Percentiles rank a stretch among this genome's conserved stretches.
These are phyloP conservation scores for Pomatorhinus ruficollis DNA, from an alignment of 2,113 vertebrate species.

Conservation along the genomic window DNA sequence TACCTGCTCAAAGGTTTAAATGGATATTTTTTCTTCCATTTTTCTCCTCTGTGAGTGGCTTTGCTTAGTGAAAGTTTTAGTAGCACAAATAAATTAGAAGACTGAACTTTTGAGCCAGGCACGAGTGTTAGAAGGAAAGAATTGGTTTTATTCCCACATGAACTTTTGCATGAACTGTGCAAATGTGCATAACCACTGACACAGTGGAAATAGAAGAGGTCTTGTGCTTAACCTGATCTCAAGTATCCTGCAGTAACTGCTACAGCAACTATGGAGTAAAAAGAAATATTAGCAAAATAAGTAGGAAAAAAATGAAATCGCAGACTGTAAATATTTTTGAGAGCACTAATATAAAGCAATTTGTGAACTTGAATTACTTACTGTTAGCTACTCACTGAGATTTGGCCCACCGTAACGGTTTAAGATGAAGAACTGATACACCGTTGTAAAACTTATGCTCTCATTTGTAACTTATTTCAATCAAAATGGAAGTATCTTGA, in stretches of 20 bases:
- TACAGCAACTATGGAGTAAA: neutral
- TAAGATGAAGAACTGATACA: neutral
- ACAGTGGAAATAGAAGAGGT: neutral
- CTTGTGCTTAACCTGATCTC: neutral
- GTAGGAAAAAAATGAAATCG: neutral
- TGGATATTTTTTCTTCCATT: neutral
- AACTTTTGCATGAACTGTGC: neutral
- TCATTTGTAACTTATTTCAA: neutral
- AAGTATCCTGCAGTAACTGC: neutral
- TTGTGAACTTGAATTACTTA: neutral
- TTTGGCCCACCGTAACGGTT: neutral
- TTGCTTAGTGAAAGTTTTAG: neutral
- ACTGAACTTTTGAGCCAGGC: neutral
- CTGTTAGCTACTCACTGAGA: neutral
- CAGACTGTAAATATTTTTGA: neutral
- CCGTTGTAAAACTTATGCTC: fast-evolving
- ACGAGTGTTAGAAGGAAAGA: neutral
- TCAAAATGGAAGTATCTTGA: neutral
- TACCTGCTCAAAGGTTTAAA: neutral
- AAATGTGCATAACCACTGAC: neutral
- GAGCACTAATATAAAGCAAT: neutral
- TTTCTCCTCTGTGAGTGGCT: neutral
- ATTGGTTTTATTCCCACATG: neutral
- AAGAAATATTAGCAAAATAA: neutral
- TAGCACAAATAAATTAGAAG: neutral